These are phyloP conservation scores for Euwallacea similis DNA, from an alignment of 1,140 invertebrate species.

Conservation along the genomic window DNA sequence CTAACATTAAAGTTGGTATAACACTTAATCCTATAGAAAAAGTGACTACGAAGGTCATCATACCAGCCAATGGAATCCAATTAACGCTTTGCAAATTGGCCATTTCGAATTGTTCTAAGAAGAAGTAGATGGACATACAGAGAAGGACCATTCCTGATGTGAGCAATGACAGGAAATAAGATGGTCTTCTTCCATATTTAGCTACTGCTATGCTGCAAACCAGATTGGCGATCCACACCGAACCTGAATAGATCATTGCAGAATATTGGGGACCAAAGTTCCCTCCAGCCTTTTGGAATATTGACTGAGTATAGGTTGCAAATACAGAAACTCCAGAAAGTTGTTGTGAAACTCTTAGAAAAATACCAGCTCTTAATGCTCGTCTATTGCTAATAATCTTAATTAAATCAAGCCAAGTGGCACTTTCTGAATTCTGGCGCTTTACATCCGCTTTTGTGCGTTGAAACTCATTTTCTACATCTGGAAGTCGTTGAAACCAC, in stretches of 20 bases:
- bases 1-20: conserved; percentile 48
- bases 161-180: conserved; percentile 39
- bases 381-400: conserved; percentile 53
- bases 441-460: conserved; percentile 38
- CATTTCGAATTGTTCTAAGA: conserved; percentile 29
- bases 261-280: conserved; percentile 65
- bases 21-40: conserved; percentile 47
- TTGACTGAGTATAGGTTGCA: conserved; percentile 64
- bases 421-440: conserved; percentile 41
- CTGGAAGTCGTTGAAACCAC: conserved; percentile 34
- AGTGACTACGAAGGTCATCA: conserved; percentile 44
- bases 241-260: conserved; percentile 58
- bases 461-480: conserved; percentile 46
- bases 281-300: conserved; percentile 57
- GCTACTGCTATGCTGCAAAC: conserved; percentile 62
- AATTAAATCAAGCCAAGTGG: conserved; percentile 46
- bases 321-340: conserved; percentile 64
- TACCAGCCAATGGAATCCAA: conserved; percentile 46
- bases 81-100: conserved; percentile 44
- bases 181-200: conserved; percentile 48
- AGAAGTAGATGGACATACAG: conserved; percentile 57
- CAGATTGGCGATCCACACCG: conserved; percentile 66
- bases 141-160: conserved; percentile 40
- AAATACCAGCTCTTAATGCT: conserved; percentile 52
- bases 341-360: conserved; percentile 63